phyloP scores from a whole-genome alignment of 2,888 invertebrate species.

The Parnassius smintheus region DNA sequence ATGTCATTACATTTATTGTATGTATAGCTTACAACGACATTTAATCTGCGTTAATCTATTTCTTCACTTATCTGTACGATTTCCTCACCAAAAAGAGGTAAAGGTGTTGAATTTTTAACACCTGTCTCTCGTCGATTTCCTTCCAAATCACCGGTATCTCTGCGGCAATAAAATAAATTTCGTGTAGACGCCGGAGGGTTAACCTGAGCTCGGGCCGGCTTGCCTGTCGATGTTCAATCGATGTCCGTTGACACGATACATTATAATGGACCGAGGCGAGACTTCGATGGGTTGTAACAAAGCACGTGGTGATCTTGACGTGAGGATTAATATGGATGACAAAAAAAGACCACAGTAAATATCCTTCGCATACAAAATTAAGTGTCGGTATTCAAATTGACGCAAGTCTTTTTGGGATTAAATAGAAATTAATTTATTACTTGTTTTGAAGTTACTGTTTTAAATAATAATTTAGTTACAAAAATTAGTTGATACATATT shows the following conservation, averaged over 20 bases:
- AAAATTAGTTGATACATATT: too few species aligned
- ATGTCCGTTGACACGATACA: constrained; percentile 80
- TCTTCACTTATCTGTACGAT: constrained; percentile 64
- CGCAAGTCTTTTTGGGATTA: constrained; percentile 8
- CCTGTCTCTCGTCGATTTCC: constrained; percentile 77
- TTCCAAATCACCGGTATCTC: constrained; percentile 78
- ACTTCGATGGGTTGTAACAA: constrained; percentile 76
- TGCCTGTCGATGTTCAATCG: constrained; percentile 77
- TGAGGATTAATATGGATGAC: constrained; percentile 77
- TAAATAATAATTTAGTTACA: too few species aligned
- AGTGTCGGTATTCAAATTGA: constrained; percentile 50
- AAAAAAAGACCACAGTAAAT: constrained; percentile 61
- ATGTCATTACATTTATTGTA: constrained; percentile 61
- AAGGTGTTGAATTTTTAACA: constrained; percentile 79
- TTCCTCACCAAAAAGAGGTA: constrained; percentile 64
- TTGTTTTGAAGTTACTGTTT: constrained; percentile 22
- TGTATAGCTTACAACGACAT: constrained; percentile 64
- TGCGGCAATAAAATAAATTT: constrained; percentile 79
- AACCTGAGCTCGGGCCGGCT: constrained; percentile 54
- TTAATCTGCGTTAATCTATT: constrained; percentile 68
- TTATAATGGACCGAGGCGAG: constrained; percentile 74
- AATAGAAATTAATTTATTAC: constrained; percentile 22
- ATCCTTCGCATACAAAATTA: constrained; percentile 67
- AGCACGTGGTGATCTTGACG: constrained; percentile 78
- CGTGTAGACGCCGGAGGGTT: constrained; percentile 77